phyloP scores from a whole-genome alignment of 1,140 invertebrate genomes.

The Bombyx mori region ASM3026992v2 NC_085124.1:5929501-5930000 shows the following conservation, averaged over 20 bases:
- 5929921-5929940: too few species aligned
- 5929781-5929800: background rate
- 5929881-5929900: too few species aligned
- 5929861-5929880: too few species aligned
- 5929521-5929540: too few species aligned
- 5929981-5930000: too few species aligned
- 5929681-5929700: constrained; percentile 73
- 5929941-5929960: too few species aligned
- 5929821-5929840: too few species aligned
- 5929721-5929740: constrained; percentile 81
- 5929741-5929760: constrained; percentile 78
- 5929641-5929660: constrained; percentile 78
- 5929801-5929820: background rate
- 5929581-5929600: constrained; percentile 33
- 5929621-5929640: constrained; percentile 80
- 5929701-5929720: constrained; percentile 83
- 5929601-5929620: constrained; percentile 79
- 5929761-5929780: constrained; percentile 75
- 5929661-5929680: constrained; percentile 75
- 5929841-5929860: too few species aligned
- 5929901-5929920: too few species aligned
- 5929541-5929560: too few species aligned
- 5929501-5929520: too few species aligned
- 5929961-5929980: too few species aligned
- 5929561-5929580: background rate